phyloP scores from a whole-genome alignment of 2,113 vertebrate genomes.

The Gallinago media region DNA sequence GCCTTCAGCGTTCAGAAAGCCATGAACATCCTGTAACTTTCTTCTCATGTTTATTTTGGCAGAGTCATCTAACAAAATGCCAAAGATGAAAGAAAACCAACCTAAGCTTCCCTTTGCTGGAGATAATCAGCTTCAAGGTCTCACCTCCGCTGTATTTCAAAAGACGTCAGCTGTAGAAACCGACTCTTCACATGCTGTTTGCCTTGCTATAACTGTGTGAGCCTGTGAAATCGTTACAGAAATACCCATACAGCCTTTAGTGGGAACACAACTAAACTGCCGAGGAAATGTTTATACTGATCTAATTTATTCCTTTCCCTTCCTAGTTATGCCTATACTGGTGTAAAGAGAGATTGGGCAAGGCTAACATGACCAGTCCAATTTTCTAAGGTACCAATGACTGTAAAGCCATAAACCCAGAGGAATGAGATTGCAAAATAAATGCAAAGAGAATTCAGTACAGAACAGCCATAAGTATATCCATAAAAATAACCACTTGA shows the following conservation, averaged over 20 bases:
- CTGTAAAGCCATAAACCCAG: background rate
- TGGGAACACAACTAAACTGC: background rate
- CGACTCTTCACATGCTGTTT: background rate
- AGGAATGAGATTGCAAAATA: background rate
- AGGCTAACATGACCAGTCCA: rapidly evolving
- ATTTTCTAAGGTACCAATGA: background rate
- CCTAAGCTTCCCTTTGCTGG: background rate
- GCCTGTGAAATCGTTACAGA: background rate
- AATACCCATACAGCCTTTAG: background rate
- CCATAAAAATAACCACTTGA: background rate
- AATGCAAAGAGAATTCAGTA: background rate
- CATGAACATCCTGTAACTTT: background rate
- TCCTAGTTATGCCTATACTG: background rate
- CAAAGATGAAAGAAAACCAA: background rate
- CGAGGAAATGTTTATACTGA: background rate
- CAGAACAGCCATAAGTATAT: background rate
- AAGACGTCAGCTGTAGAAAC: background rate
- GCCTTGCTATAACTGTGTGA: background rate
- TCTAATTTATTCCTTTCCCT: background rate
- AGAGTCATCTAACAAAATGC: background rate
- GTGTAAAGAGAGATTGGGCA: background rate
- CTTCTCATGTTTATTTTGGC: background rate
- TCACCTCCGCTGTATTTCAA: background rate
- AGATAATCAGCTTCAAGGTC: background rate
- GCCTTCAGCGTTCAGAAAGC: background rate